Evolutionary conservation across 2,888 invertebrate species (phyloP).

Genomic region (Sphinx pinastri): DNA sequence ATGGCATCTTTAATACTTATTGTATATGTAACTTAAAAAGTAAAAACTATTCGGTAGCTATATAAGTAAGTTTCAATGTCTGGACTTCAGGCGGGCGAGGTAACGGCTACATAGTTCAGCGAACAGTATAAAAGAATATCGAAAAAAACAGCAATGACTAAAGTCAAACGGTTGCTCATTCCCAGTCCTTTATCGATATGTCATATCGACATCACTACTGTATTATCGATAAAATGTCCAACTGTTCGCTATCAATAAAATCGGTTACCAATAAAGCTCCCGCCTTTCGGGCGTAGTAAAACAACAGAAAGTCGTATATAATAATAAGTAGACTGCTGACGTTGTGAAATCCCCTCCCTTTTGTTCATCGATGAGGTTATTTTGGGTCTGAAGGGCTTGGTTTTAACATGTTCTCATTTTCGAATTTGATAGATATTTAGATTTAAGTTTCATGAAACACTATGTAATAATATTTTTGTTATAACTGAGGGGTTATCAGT

Average conservation of each 20-base stretch:
- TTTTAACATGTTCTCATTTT: not conserved
- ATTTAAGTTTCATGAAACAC: too few relatives aligned
- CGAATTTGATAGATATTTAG: not conserved
- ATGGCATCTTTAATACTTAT: slow-evolving; percentile 64
- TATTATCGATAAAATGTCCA: not conserved
- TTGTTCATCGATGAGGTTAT: not conserved
- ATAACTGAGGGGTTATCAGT: too few relatives aligned
- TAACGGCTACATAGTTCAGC: slow-evolving; percentile 35
- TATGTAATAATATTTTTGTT: too few relatives aligned
- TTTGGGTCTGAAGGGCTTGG: not conserved
- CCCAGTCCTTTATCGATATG: not conserved
- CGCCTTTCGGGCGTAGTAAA: slow-evolving; percentile 27
- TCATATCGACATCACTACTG: not conserved
- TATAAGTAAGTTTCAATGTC: slow-evolving; percentile 71
- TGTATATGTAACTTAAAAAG: slow-evolving; percentile 72
- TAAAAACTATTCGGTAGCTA: slow-evolving; percentile 74
- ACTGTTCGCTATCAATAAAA: not conserved
- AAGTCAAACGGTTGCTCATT: too few relatives aligned
- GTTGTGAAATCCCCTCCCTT: slow-evolving; percentile 37
- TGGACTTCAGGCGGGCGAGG: slow-evolving; percentile 35
- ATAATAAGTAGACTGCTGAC: slow-evolving; percentile 58
- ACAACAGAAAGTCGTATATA: slow-evolving; percentile 54
- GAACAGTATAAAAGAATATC: not conserved
- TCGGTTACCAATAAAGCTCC: too few relatives aligned
- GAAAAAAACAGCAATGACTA: not conserved